Evolutionary conservation across 2,797 vertebrate species (phyloP).

Genomic region (Anabas testudineus): DNA sequence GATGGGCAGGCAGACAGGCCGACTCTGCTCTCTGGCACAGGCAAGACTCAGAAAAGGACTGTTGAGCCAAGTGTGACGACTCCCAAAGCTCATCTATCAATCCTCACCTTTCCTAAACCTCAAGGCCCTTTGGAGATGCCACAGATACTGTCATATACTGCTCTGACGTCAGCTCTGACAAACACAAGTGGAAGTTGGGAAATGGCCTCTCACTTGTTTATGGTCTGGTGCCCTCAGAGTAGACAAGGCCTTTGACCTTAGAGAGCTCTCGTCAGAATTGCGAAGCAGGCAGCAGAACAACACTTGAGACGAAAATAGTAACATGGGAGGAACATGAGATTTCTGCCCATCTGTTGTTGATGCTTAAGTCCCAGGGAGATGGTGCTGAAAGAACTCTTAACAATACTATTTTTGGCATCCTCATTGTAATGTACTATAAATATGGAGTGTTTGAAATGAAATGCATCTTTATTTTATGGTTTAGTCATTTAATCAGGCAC

Average conservation of each 20-base stretch:
- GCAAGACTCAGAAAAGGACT: slow-evolving; percentile 53
- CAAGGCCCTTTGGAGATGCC: slow-evolving; percentile 70
- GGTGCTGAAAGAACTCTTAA: slow-evolving; percentile 69
- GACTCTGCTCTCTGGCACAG: slow-evolving; percentile 67
- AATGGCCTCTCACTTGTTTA: slow-evolving; percentile 69
- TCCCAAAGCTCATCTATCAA: slow-evolving; percentile 76
- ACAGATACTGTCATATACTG: slow-evolving; percentile 52
- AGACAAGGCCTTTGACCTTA: slow-evolving; percentile 75
- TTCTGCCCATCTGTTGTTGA: slow-evolving; percentile 75
- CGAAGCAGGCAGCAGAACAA: slow-evolving; percentile 72
- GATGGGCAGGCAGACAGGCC: slow-evolving; percentile 46
- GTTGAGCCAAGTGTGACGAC: slow-evolving; percentile 64
- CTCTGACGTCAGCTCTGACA: slow-evolving; percentile 63
- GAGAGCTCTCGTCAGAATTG: slow-evolving; percentile 60
- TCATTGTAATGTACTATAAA: slow-evolving; percentile 36
- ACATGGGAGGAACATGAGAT: slow-evolving; percentile 67
- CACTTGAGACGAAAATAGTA: slow-evolving; percentile 75
- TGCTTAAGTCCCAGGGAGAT: slow-evolving; percentile 53
- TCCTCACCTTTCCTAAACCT: slow-evolving; percentile 68
- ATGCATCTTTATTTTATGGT: slow-evolving; percentile 10
- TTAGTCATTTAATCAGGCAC: not conserved
- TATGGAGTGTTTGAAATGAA: slow-evolving; percentile 19
- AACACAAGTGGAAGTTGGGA: slow-evolving; percentile 60
- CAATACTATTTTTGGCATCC: slow-evolving; percentile 66
- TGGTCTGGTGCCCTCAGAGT: slow-evolving; percentile 62